phyloP scores from a whole-genome alignment of 2,888 invertebrate genomes.

The Portevinia maculata region DNA sequence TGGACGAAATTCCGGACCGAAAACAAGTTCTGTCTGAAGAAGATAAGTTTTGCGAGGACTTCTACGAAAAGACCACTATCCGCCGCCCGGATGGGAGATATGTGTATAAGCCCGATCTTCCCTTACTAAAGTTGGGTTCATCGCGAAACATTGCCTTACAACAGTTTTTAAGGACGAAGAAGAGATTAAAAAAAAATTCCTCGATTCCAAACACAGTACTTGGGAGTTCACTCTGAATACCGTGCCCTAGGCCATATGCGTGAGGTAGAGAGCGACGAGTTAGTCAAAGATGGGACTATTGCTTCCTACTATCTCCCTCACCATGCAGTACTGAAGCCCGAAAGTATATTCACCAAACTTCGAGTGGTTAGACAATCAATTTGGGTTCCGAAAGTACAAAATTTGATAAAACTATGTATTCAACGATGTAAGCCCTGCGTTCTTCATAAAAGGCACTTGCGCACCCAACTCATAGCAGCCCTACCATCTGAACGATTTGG shows the following conservation, averaged over 20 bases:
- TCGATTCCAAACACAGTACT: background rate
- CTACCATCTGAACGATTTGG: background rate
- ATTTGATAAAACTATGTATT: no score
- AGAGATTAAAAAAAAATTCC: background rate
- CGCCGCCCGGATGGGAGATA: slow-evolving; percentile 8
- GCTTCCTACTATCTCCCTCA: slow-evolving; percentile 59
- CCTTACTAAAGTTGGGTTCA: background rate
- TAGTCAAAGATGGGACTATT: background rate
- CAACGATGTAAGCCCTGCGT: no score
- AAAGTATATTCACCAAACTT: slow-evolving; percentile 58
- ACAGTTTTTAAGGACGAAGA: no score
- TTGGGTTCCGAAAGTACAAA: no score
- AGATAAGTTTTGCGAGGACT: slow-evolving; percentile 3
- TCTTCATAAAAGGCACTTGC: no score
- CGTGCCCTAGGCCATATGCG: slow-evolving; percentile 2
- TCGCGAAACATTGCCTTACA: no score
- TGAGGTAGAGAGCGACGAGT: no score
- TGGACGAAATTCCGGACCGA: slow-evolving; percentile 10
- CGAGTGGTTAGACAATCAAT: slow-evolving; percentile 15
- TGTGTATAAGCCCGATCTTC: no score
- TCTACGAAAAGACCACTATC: background rate
- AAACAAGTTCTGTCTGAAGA: background rate
- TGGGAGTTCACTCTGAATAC: background rate
- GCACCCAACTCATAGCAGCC: no score
- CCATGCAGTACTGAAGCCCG: slow-evolving; percentile 54